Conservation (phyloP, 1,140 invertebrate species). For the Eumaeus atala region DNA sequence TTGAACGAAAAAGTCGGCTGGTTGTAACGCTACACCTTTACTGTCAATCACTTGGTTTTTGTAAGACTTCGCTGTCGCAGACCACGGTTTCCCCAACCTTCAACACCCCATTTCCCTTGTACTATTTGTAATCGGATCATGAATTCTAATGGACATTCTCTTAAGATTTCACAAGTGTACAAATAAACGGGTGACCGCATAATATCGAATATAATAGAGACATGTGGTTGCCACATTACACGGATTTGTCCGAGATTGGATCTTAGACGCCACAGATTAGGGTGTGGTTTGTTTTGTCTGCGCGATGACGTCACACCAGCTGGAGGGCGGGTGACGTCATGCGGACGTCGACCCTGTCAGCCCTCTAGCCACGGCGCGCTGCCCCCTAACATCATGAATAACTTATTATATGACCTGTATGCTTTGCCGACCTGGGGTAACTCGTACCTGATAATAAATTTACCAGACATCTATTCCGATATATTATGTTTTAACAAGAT, state of each 20-base stretch:
- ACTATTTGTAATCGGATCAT: constrained; percentile 4
- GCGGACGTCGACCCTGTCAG: constrained; percentile 55
- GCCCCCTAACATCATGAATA: constrained; percentile 53
- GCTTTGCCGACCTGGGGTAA: constrained; percentile 60
- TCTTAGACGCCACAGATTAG: constrained; percentile 42
- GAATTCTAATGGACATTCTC: constrained; percentile 3
- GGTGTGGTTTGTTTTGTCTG: constrained; percentile 45
- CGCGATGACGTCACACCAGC: constrained; percentile 65
- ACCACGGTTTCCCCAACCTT: too few relatives aligned
- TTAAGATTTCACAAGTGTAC: constrained; percentile 32
- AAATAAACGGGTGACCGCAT: constrained; percentile 47
- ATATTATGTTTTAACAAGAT: too few relatives aligned
- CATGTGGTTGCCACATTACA: constrained; percentile 52
- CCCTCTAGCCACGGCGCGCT: constrained; percentile 40
- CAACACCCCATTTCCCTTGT: neutral
- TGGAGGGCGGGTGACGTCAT: constrained; percentile 65
- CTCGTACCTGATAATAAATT: constrained; percentile 26
- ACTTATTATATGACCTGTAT: constrained; percentile 50
- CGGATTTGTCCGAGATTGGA: constrained; percentile 38
- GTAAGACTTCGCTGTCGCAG: too few relatives aligned
- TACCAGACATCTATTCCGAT: neutral
- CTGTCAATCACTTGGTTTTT: too few relatives aligned
- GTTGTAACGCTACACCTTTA: too few relatives aligned
- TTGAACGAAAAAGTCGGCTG: too few relatives aligned
- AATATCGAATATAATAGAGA: constrained; percentile 49